Percentiles rank a stretch among this genome's conserved stretches.
phyloP scores from a whole-genome alignment of 2,113 vertebrate species.

The Opisthocomus hoazin region DNA sequence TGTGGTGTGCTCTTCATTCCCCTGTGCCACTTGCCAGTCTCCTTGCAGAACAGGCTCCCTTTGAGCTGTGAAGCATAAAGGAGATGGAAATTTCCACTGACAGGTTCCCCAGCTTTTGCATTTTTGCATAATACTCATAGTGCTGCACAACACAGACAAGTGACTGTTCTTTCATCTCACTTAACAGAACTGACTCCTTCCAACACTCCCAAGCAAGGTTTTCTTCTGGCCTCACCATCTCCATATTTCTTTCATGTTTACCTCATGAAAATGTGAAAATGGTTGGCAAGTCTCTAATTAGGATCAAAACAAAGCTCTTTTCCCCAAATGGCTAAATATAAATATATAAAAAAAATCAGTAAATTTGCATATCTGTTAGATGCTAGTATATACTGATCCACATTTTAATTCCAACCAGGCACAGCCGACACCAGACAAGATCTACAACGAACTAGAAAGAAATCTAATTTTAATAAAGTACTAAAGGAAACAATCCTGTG shows the following conservation, averaged over 20 bases:
- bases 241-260: neutral
- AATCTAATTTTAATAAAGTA: neutral
- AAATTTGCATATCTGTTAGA: neutral
- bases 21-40: neutral
- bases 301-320: neutral
- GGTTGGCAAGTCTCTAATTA: neutral
- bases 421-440: neutral
- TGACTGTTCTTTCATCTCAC: neutral
- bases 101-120: neutral
- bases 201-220: neutral
- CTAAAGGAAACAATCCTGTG: neutral
- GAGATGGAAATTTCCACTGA: conserved; percentile 41
- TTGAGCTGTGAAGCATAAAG: neutral
- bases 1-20: neutral
- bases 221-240: neutral
- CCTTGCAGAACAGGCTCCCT: neutral
- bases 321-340: neutral
- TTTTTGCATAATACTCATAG: neutral
- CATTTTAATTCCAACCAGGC: neutral
- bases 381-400: neutral
- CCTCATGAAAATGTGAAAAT: neutral
- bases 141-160: neutral
- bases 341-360: fast-evolving
- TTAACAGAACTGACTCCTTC: neutral
- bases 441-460: neutral